Evolutionary conservation across 2,888 invertebrate genomes (phyloP), one percentile per base, ranked within the genome.

Genomic region (Acleris laterana): DNA sequence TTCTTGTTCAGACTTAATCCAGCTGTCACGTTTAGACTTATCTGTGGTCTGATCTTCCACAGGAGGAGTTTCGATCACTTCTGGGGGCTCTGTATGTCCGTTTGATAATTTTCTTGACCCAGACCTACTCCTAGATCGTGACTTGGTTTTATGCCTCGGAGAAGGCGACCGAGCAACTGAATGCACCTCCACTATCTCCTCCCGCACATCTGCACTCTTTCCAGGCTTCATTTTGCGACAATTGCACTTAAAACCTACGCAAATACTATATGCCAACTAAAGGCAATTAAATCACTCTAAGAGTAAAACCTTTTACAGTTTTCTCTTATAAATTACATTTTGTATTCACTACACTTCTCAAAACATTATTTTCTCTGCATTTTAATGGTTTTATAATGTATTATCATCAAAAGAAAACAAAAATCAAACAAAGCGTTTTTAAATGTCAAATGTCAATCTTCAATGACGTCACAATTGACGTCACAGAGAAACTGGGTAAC

Each of bases 1-100:
- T 69, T 94, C 93, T 63, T 93, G 88, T 72, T 93, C 93, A 0
- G 93, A 92, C 70, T 90, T 88, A 32, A 89, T 87, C 93, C 93
- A 93, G 69, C 84, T 91, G 52, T 93, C 93, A 7, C 90, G 79
- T 75, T 90, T 93, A 1, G 87, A 75, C 71, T 87, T 93, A 5
- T 90, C 91, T 22, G 77, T 60, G 0, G 76, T 7, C 25, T 70
- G 60, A 16, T 80, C 81, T 16, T 74, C 70, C 1, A 66, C 68
- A 5, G 77, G 63, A 7, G 73, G 68, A 22, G 73, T 72, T 63
- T 81, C 82, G 0, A 42, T 68, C 1, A 68, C 52, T 49, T 84
- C 84, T 1, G 75, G 68, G 0, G 72, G 69, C 3, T 75, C 79
- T 0, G 74, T 75, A 62, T 89, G 90, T 0, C 92, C 93, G 63